Evolutionary conservation across 2,888 invertebrate species (phyloP), one percentile per base, ranked within the genome.

Genomic region (Iphiclides podalirius): DNA sequence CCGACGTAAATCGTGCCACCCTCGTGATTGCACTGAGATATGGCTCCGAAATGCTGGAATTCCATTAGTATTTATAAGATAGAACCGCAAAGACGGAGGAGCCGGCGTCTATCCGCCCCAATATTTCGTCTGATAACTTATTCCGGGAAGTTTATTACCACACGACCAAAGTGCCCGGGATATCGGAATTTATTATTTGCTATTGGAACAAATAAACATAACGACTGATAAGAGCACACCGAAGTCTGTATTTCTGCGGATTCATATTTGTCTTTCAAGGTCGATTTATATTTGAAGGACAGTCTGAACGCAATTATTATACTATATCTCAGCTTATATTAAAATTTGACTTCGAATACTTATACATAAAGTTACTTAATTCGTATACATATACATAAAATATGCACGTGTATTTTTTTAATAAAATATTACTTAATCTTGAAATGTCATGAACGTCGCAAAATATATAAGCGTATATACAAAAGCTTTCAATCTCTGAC

Each of bases 1-100:
- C n/a, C n/a, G n/a, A n/a, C 67, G 80, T 82, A 82, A 77, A 82
- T 82, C 76, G 67, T 59, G 51, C 46, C 58, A 68, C 69, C 79
- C 67, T 63, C 65, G 69, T 75, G 72, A 61, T 63, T 79, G 75
- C 72, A 59, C 41, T 41, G 69, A 70, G 70, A 70, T 71, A 58
- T 70, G 66, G 61, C 59, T 65, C 58, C 49, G 62, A 66, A 70
- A 66, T 65, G 67, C 62, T 58, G n/a, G n/a, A n/a, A n/a, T n/a
- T 54, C 64, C 63, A 71, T 75, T 74, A 72, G 75, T 76, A 81
- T 82, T 73, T 78, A 57, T 52, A 52, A 55, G 43, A 47, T 34
- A 63, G 62, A 65, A 64, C 62, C 65, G 11, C 17, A 63, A 64
- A 67, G 54, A 72, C 65, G 67, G 65, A 58, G 28, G 16, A n/a